Evolutionary conservation across 1,140 invertebrate species (phyloP).

Genomic region (Drosophila aff.): DNA sequence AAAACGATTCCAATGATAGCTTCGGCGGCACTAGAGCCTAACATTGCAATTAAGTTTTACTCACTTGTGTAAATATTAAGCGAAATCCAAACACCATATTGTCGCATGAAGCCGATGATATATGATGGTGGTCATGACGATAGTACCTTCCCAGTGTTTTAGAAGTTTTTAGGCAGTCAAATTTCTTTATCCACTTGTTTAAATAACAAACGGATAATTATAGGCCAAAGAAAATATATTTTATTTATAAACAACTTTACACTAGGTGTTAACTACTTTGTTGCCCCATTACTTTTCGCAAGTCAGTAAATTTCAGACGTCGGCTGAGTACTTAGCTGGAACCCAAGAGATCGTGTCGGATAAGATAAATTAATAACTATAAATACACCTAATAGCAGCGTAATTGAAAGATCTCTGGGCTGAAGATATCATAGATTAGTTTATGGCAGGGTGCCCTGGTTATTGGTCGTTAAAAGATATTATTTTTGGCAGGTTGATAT

Average conservation of each 20-base stretch:
- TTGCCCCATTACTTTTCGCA: neutral
- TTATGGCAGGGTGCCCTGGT: neutral
- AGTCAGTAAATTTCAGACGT: slow-evolving; percentile 10
- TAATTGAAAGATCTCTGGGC: slow-evolving; percentile 9
- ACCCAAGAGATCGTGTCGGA: slow-evolving; percentile 16
- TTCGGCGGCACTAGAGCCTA: neutral
- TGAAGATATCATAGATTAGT: slow-evolving; percentile 8
- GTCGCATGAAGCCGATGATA: neutral
- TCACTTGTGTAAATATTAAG: slow-evolving; percentile 25
- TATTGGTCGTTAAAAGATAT: neutral
- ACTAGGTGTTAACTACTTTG: neutral
- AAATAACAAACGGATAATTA: neutral
- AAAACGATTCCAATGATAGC: neutral
- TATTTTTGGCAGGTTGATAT: neutral
- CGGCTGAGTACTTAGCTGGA: neutral
- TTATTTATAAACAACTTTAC: too few relatives aligned
- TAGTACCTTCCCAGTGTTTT: neutral
- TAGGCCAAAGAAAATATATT: neutral
- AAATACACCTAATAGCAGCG: slow-evolving; percentile 12
- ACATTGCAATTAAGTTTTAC: slow-evolving; percentile 10
- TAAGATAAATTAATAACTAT: slow-evolving; percentile 23
- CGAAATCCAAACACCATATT: neutral
- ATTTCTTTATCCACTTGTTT: neutral
- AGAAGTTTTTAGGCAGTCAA: neutral
- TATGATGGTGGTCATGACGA: neutral